These are phyloP conservation scores for Tuta absoluta DNA, from an alignment of 2,888 invertebrate species.

Conservation along the genomic window DNA sequence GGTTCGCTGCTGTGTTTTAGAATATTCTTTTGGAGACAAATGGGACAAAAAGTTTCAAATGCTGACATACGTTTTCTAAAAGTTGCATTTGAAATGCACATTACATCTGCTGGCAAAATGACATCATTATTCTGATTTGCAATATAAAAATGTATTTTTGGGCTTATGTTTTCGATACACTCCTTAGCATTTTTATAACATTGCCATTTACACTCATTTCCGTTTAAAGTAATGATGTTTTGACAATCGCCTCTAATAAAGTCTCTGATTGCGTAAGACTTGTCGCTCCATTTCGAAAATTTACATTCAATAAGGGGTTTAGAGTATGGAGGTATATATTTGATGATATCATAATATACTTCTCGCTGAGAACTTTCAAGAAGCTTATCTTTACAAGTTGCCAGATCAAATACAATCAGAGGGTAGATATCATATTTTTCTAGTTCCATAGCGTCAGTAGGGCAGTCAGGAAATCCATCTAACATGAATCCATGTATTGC, in stretches of 20 bases:
- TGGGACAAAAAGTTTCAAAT: slow-evolving; percentile 81
- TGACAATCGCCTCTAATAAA: slow-evolving; percentile 80
- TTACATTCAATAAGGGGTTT: slow-evolving; percentile 64
- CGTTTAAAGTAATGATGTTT: slow-evolving; percentile 75
- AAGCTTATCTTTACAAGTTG: slow-evolving; percentile 56
- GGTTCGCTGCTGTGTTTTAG: slow-evolving; percentile 67
- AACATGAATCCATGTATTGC: slow-evolving; percentile 81
- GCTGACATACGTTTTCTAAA: slow-evolving; percentile 74
- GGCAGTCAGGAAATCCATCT: slow-evolving; percentile 82
- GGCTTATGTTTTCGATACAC: slow-evolving; percentile 57
- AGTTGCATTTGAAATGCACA: slow-evolving; percentile 80
- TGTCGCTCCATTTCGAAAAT: slow-evolving; percentile 65
- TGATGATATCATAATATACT: slow-evolving; percentile 55
- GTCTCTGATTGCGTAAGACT: slow-evolving; percentile 55
- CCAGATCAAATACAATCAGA: slow-evolving; percentile 78
- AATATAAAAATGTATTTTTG: slow-evolving; percentile 77
- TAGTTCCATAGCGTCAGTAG: slow-evolving; percentile 75
- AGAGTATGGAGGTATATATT: slow-evolving; percentile 62
- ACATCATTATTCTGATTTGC: slow-evolving; percentile 68
- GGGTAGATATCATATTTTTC: slow-evolving; percentile 79
- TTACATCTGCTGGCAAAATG: slow-evolving; percentile 67
- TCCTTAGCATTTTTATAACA: slow-evolving; percentile 70
- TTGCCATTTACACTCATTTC: slow-evolving; percentile 78
- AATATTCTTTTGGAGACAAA: slow-evolving; percentile 72
- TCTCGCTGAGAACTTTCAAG: slow-evolving; percentile 65